Evolutionary conservation across 2,113 vertebrate species (phyloP).

Genomic region (Plecotus auritus): DNA sequence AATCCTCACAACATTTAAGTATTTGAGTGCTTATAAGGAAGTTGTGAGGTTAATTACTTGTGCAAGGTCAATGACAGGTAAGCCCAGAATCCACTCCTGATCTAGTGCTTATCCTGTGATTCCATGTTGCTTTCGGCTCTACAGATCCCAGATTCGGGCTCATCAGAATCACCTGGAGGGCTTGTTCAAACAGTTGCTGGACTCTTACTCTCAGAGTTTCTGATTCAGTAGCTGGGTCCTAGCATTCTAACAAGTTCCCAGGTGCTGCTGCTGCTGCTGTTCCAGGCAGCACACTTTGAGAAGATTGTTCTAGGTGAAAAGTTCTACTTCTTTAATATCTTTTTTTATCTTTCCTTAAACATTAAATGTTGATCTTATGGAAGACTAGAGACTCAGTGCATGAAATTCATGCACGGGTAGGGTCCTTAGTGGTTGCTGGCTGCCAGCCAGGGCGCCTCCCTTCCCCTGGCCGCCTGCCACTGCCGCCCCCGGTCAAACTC

Average conservation of each 20-base stretch:
- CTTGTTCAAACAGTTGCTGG: neutral
- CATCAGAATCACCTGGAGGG: neutral
- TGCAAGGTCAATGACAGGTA: neutral
- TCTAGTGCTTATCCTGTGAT: neutral
- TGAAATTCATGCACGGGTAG: no score
- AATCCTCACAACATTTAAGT: neutral
- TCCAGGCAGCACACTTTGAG: neutral
- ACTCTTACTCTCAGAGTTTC: neutral
- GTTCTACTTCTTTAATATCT: neutral
- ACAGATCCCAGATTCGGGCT: neutral
- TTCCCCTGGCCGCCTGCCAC: no score
- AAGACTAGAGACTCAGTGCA: no score
- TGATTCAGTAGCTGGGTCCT: neutral
- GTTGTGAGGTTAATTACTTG: neutral
- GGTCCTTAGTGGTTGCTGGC: no score
- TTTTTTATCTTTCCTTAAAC: neutral
- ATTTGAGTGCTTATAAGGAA: neutral
- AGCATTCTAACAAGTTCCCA: neutral
- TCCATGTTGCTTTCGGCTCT: neutral
- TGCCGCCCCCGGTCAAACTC: no score
- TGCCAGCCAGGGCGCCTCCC: no score
- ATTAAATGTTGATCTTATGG: neutral
- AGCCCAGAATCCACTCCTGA: neutral
- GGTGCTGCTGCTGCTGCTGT: neutral
- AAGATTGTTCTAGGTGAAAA: neutral